Percentiles rank a stretch among this genome's conserved stretches.
phyloP scores from a whole-genome alignment of 2,113 vertebrate genomes.

The Melanostigma gelatinosum region DNA sequence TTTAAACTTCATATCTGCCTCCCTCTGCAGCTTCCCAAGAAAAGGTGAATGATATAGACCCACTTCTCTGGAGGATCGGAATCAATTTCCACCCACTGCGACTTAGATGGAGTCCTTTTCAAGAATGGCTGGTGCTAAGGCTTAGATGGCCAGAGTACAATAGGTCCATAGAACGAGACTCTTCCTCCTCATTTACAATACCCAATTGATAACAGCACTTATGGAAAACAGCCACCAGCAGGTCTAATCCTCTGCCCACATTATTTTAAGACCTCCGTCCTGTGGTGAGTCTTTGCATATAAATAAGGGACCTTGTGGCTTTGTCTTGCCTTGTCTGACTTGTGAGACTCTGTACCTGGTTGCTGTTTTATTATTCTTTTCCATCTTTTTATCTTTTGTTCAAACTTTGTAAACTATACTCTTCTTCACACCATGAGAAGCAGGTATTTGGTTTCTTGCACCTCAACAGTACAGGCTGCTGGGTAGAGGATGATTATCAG shows the following conservation, averaged over 20 bases:
- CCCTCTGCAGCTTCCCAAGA: constrained; percentile 42
- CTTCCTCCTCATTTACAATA: constrained; percentile 55
- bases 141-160: constrained; percentile 49
- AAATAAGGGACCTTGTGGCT: constrained; percentile 39
- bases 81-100: constrained; percentile 61
- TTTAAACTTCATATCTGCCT: constrained; percentile 65
- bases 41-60: constrained; percentile 53
- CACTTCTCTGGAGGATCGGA: constrained; percentile 62
- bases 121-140: constrained; percentile 43
- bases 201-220: constrained; percentile 47
- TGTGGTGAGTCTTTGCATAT: constrained; percentile 44
- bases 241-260: constrained; percentile 44
- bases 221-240: constrained; percentile 46
- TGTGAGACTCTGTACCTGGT: constrained; percentile 5
- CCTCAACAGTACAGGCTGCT: not conserved
- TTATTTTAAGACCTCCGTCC: constrained; percentile 11
- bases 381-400: not conserved
- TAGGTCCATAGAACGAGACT: constrained; percentile 34
- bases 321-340: constrained; percentile 13
- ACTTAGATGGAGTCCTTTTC: constrained; percentile 61
- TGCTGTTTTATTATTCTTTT: constrained; percentile 2
- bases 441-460: not conserved
- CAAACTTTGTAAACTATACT: constrained; percentile 11
- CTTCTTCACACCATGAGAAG: not conserved
- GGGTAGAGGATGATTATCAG: not conserved